Conservation (phyloP, 2,113 vertebrate species). For the Furnarius figulus region DNA sequence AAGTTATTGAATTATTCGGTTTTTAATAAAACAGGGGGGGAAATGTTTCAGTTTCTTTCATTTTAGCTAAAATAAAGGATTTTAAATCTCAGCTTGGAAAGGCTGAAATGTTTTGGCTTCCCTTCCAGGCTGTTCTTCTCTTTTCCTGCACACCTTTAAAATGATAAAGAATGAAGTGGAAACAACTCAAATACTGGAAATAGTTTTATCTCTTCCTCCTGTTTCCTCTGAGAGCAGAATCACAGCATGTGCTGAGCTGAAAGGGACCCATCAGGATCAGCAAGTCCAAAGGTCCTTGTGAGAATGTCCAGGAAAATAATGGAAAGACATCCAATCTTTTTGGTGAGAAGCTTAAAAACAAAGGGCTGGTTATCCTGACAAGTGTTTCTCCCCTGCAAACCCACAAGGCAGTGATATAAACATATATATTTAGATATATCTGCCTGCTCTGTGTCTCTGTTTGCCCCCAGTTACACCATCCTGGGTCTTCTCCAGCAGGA, state of each 20-base stretch:
- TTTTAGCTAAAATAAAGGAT: not conserved
- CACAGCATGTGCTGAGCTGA: not conserved
- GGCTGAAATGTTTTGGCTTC: not conserved
- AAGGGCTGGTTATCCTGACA: not conserved
- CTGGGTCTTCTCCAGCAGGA: not conserved
- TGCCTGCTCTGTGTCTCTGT: not conserved
- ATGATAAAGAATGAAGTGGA: not conserved
- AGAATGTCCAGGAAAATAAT: not conserved
- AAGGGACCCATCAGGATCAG: not conserved
- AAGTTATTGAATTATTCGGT: not conserved
- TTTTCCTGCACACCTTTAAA: not conserved
- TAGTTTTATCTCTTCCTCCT: not conserved
- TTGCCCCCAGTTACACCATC: rapidly evolving
- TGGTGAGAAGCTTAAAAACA: not conserved
- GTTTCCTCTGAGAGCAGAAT: not conserved
- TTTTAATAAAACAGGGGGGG: not conserved
- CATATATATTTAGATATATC: not conserved
- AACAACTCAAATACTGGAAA: not conserved
- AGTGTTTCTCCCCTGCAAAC: not conserved
- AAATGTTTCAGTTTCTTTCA: not conserved
- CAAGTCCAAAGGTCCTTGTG: not conserved
- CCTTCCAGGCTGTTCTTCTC: not conserved
- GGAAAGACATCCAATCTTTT: not conserved
- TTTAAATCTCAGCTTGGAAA: not conserved
- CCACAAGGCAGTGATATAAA: too few species aligned